Conservation (phyloP, 2,113 vertebrate genomes). For the Tachuris rubrigastra region DNA sequence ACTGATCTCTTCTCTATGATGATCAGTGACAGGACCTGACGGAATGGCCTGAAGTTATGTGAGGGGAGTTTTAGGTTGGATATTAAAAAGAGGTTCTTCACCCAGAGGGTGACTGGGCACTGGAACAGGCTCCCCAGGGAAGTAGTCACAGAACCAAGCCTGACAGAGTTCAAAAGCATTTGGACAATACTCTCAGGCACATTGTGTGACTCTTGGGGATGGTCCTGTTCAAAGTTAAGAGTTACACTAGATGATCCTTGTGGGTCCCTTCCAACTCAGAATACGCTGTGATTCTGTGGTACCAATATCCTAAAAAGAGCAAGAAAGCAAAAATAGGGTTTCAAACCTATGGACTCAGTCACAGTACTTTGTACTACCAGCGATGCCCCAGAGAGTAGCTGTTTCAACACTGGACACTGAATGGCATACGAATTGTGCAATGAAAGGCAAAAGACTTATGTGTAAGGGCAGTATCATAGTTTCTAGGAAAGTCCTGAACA, state of each 20-base stretch:
- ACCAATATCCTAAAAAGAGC: background rate
- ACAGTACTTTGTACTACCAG: background rate
- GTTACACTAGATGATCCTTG: background rate
- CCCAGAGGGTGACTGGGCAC: background rate
- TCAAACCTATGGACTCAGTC: background rate
- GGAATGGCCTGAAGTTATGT: background rate
- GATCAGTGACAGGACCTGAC: background rate
- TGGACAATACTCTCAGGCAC: background rate
- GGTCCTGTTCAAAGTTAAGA: background rate
- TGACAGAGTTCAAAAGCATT: background rate
- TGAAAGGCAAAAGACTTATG: background rate
- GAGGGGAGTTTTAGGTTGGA: background rate
- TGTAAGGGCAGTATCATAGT: background rate
- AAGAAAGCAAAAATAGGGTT: background rate
- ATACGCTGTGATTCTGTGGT: background rate
- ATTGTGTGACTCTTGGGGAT: background rate
- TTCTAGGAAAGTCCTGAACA: background rate
- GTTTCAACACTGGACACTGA: background rate
- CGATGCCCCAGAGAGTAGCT: accelerated
- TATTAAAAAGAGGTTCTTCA: background rate
- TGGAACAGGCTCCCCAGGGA: background rate
- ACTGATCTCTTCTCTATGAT: background rate
- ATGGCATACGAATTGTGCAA: background rate
- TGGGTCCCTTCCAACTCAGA: background rate
- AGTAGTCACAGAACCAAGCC: background rate